Evolutionary conservation across 2,113 vertebrate genomes (phyloP).

Genomic region (Fulica atra): DNA sequence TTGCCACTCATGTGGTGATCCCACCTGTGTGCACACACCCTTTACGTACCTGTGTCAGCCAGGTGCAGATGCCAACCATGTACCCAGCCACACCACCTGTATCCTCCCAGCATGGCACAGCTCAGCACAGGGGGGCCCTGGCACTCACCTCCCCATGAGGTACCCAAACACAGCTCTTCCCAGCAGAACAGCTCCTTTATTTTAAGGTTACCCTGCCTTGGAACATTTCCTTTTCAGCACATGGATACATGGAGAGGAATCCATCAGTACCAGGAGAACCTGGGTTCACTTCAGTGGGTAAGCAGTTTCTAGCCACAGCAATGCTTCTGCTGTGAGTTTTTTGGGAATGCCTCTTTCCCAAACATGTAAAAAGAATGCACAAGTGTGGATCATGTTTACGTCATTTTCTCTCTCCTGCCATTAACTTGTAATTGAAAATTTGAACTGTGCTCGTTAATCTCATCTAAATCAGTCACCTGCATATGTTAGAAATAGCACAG

Average conservation of each 20-base stretch:
- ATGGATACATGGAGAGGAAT: background rate
- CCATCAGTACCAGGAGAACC: background rate
- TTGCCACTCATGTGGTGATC: accelerated
- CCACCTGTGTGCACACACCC: background rate
- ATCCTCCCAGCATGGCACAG: background rate
- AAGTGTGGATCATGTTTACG: background rate
- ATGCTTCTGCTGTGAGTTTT: background rate
- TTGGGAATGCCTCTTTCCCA: background rate
- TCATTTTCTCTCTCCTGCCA: background rate
- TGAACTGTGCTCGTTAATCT: background rate
- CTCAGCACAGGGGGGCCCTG: background rate
- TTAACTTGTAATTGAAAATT: background rate
- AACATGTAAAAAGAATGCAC: background rate
- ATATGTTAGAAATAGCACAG: background rate
- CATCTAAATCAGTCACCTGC: background rate
- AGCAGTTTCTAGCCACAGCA: background rate
- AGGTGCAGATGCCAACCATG: accelerated
- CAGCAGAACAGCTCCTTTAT: slow-evolving; percentile 34
- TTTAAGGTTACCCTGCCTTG: background rate
- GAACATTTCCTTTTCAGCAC: background rate
- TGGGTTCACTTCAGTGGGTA: background rate
- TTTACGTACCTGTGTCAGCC: accelerated
- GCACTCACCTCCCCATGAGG: background rate
- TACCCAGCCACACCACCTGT: accelerated
- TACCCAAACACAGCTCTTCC: background rate